Evolutionary conservation across 1,140 invertebrate genomes (phyloP).

Genomic region (Zeugodacus cucurbitae): DNA sequence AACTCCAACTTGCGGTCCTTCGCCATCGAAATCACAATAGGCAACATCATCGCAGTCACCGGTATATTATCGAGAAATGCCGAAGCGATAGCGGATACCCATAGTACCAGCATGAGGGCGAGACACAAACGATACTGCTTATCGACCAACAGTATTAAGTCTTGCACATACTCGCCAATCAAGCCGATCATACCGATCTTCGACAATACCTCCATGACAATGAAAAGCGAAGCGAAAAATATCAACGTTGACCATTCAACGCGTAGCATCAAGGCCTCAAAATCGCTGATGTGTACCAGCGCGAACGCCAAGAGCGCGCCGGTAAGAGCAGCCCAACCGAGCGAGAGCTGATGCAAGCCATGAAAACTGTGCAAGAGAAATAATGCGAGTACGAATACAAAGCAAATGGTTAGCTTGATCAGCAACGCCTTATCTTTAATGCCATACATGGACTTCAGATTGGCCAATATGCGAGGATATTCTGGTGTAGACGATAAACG

Average conservation of each 20-base stretch:
- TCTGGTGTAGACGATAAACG: neutral
- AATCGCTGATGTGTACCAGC: slow-evolving; percentile 70
- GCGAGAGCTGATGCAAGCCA: slow-evolving; percentile 68
- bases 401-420: slow-evolving; percentile 71
- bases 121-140: slow-evolving; percentile 71
- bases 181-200: slow-evolving; percentile 75
- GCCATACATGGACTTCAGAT: slow-evolving; percentile 56
- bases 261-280: slow-evolving; percentile 75
- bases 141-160: slow-evolving; percentile 70
- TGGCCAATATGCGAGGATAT: slow-evolving; percentile 45
- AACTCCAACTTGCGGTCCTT: slow-evolving; percentile 70
- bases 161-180: slow-evolving; percentile 73
- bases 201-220: slow-evolving; percentile 79
- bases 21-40: slow-evolving; percentile 72
- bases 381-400: slow-evolving; percentile 72
- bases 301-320: slow-evolving; percentile 76
- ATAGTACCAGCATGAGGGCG: slow-evolving; percentile 76
- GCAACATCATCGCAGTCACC: slow-evolving; percentile 82
- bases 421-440: slow-evolving; percentile 74
- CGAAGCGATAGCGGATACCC: slow-evolving; percentile 78
- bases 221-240: slow-evolving; percentile 82
- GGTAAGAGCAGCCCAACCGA: slow-evolving; percentile 79
- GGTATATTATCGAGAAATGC: slow-evolving; percentile 84
- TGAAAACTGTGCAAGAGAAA: slow-evolving; percentile 78
- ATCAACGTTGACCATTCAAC: slow-evolving; percentile 84